Base-by-base conservation (phyloP, 2,113 vertebrate species). In the Acanthochromis polyacanthus region DNA sequence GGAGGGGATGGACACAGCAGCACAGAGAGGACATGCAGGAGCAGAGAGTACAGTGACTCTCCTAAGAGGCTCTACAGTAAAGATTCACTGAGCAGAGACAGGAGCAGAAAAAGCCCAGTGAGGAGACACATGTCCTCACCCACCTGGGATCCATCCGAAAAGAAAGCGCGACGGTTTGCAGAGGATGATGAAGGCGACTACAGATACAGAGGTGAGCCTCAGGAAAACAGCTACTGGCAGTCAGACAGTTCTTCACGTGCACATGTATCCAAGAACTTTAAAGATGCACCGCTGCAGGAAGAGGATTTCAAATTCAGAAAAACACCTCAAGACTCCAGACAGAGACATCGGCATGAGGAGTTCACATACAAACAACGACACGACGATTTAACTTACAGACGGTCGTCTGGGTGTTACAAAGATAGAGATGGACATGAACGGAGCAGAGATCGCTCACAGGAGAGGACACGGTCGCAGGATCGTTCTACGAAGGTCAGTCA, bases 261-360 rank as follows among this genome's bases (percentile, higher is more conserved):
- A 10, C 71, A 71, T 1, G 5, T 16, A 50, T 19, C n/a, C 25
- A 80, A 59, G 17, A 75, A 84, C 2, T 74, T 76, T 10, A 77
- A 75, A 60, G 79, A 58, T 19, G 0, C 20, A 11, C 20, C 17
- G 9, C 23, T 69, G 22, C 61, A 70, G 12, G 79, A 90, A 16
- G 87, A 89, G 2, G 76, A 77, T 40, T 79, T 89, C 30, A 76
- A 20, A 48, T 80, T 70, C 58, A 81, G 72, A 52, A 86, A 71
- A 76, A 71, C 51, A 10, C 4, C 66, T 38, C 71, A 80, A 78
- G 81, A 86, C 32, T 73, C 76, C 19, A 78, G 81, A 57, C 75
- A 74, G 16, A 53, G 75, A 17, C 66, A 79, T 32, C 63, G 51
- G 2, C 57, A 46, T 0, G 83, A 90, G 6, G 87, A 89, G 48